Conservation (phyloP, 2,113 vertebrate genomes). For the Dipodomys spectabilis region DNA sequence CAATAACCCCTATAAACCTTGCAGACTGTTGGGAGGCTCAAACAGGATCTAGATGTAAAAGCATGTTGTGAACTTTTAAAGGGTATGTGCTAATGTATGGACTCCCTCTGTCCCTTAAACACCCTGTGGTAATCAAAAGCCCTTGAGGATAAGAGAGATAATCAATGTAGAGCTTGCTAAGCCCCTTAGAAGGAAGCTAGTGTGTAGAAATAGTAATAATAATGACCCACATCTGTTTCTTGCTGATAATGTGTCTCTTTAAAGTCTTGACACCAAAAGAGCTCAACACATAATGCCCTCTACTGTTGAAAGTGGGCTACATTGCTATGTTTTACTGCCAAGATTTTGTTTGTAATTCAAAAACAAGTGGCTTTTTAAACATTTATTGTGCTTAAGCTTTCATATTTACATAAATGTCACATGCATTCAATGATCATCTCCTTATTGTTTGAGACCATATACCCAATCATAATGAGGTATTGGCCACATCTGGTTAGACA, state of each 20-base stretch:
- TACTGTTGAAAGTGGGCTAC: constrained; percentile 43
- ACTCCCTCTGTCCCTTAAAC: neutral
- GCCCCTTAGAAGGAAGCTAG: constrained; percentile 36
- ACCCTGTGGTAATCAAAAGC: neutral
- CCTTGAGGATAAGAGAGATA: constrained; percentile 16
- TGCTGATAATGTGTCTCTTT: constrained; percentile 55
- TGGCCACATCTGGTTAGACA: constrained; percentile 8
- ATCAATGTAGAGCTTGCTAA: neutral
- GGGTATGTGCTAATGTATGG: neutral
- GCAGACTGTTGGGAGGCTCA: constrained; percentile 8
- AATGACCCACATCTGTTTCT: constrained; percentile 48
- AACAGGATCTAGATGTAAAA: constrained; percentile 37
- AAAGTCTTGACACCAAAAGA: constrained; percentile 65
- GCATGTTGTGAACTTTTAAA: constrained; percentile 9
- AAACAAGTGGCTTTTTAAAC: neutral
- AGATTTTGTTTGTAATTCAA: constrained; percentile 50
- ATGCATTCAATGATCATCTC: neutral
- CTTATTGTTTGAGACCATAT: neutral
- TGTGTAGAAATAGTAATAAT: constrained; percentile 52
- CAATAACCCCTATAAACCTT: constrained; percentile 23
- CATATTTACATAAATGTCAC: neutral
- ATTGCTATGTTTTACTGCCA: constrained; percentile 28
- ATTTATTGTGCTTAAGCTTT: neutral
- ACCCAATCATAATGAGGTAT: neutral
- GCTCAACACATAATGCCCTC: constrained; percentile 41